phyloP scores from a whole-genome alignment of 1,140 invertebrate genomes.

The Brevipalpus yothersi region DNA sequence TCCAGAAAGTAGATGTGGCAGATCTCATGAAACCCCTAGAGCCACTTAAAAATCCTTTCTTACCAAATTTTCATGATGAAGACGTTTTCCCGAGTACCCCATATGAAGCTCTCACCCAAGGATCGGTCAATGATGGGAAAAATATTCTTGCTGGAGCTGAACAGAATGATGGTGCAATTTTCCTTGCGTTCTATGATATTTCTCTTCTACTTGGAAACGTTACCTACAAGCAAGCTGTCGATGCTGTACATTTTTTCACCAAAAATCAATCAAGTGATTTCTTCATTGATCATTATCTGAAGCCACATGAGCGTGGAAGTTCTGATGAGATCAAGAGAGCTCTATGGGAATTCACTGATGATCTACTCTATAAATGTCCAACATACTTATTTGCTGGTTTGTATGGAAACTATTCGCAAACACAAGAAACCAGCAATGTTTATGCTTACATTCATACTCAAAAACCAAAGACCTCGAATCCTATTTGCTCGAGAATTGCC shows the following conservation, averaged over 20 bases:
- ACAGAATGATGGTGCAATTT: not conserved
- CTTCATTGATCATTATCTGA: too few species aligned
- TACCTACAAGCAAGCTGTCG: too few species aligned
- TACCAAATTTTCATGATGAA: not conserved
- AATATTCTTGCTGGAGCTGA: not conserved
- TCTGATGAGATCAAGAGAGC: conserved; percentile 14
- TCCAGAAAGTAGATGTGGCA: not conserved
- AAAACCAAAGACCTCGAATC: not conserved
- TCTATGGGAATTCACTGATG: conserved; percentile 16
- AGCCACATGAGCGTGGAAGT: too few species aligned
- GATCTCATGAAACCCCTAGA: not conserved
- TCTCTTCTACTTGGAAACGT: too few species aligned
- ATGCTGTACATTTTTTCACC: too few species aligned
- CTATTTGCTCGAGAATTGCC: not conserved
- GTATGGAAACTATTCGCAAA: not conserved
- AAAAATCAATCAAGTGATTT: too few species aligned
- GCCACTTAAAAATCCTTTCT: not conserved
- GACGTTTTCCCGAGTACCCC: not conserved
- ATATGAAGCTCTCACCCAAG: not conserved
- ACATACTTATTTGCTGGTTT: not conserved
- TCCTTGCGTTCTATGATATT: too few species aligned
- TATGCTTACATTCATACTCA: not conserved
- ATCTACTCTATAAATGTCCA: not conserved
- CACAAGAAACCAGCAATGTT: not conserved
- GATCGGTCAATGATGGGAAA: not conserved